Conservation (phyloP, 2,797 vertebrate species). For the Gouania willdenowi region DNA sequence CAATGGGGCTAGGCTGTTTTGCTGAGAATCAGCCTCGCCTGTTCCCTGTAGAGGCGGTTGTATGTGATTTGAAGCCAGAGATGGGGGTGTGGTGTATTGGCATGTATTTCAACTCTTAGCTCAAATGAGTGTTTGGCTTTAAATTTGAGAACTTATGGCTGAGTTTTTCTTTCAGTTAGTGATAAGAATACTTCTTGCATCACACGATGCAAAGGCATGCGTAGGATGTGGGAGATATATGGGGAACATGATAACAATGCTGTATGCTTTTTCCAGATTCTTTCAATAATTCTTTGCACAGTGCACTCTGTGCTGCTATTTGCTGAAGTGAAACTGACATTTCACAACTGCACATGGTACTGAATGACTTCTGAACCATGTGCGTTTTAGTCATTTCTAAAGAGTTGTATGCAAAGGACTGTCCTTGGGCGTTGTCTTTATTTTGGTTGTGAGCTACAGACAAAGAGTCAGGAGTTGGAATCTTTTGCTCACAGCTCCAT, state of each 20-base stretch:
- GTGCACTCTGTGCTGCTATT: slow-evolving; percentile 17
- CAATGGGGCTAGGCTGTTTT: slow-evolving; percentile 61
- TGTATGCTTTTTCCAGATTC: slow-evolving; percentile 3
- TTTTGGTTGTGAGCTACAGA: slow-evolving; percentile 47
- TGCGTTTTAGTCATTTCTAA: background rate
- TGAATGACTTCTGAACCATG: slow-evolving; percentile 1
- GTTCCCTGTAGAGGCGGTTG: slow-evolving; percentile 42
- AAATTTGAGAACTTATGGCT: too few relatives aligned
- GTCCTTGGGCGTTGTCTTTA: slow-evolving; percentile 62
- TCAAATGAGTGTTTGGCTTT: slow-evolving; percentile 52
- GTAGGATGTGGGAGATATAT: slow-evolving; percentile 23
- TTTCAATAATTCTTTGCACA: too few relatives aligned
- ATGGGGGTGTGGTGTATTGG: slow-evolving; percentile 57
- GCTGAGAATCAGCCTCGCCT: slow-evolving; percentile 50
- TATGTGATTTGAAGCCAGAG: slow-evolving; percentile 22
- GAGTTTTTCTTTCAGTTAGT: slow-evolving; percentile 18
- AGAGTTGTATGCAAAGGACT: background rate
- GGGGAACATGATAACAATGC: slow-evolving; percentile 10
- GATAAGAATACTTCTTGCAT: slow-evolving; percentile 37
- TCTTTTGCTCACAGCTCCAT: slow-evolving; percentile 42
- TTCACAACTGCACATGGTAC: slow-evolving; percentile 1
- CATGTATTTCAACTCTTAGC: slow-evolving; percentile 44
- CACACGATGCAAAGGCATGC: slow-evolving; percentile 25
- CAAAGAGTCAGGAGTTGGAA: slow-evolving; percentile 57
- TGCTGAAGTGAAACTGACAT: slow-evolving; percentile 41